Base-by-base conservation (phyloP, 2,113 vertebrate species). In the Sinocyclocheilus rhinocerous region DNA sequence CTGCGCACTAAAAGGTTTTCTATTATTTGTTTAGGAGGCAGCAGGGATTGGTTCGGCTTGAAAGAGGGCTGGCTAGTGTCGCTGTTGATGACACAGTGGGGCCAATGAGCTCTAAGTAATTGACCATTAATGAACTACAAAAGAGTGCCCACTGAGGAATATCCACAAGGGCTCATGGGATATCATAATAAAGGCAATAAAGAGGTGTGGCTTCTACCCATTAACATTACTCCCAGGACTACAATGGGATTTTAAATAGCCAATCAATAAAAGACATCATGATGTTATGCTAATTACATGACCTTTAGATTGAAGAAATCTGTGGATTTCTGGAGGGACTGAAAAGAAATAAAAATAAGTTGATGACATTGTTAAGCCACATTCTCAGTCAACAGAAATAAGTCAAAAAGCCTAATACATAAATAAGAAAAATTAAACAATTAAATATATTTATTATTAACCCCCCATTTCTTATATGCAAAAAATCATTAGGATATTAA, bases 91-190 rank as follows among this genome's bases (percentile, higher is more conserved):
- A 89, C 93, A 95, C 95, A 96, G 93, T 89, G 29, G 95, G 94
- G 92, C 94, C 94, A 95, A 95, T 96, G 96, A 96, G 95, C 95
- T 95, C 94, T 94, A 91, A 89, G 95, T 98, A 98, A 98, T 96
- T 97, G 97, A 96, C 95, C 96, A 97, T 98, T 98, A 98, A 98
- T 97, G 96, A 97, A 96, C 95, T 96, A 92, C 92, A 91, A 33
- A 73, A 92, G 91, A 94, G 93, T 90, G 93, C 91, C 92, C 94
- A 93, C 94, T 88, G 88, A 94, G 93, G 95, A 94, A 94, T 93
- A 92, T 69, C 87, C 92, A 91, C 86, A 78, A 91, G 91, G 91
- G 83, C 92, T 90, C 90, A 84, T 84, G 93, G 91, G 93, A 93
- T 87, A 13, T n/a, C 42, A 61, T 73, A 83, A 83, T 83, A 83